Percentiles rank a stretch among this genome's conserved stretches.
Evolutionary conservation across 2,888 invertebrate species (phyloP).

Genomic region (Drosophila neotestacea): DNA sequence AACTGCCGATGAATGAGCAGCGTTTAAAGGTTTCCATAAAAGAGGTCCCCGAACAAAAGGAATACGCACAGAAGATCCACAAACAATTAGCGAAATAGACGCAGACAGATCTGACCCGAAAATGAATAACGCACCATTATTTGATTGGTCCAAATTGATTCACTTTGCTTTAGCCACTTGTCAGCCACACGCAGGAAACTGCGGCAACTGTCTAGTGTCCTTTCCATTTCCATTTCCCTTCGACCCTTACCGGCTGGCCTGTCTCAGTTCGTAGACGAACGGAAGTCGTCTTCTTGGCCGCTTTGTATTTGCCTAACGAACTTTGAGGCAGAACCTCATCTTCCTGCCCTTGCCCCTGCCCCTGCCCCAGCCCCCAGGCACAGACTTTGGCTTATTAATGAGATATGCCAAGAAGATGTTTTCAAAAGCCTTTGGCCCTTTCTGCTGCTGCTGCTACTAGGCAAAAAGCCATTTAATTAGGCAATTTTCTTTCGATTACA

Average conservation of each 20-base stretch:
- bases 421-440: neutral
- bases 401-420: slow-evolving; percentile 14
- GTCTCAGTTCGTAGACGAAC: slow-evolving; percentile 24
- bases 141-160: slow-evolving; percentile 59
- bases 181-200: slow-evolving; percentile 68
- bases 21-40: slow-evolving; percentile 40
- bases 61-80: slow-evolving; percentile 5
- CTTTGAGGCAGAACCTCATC: slow-evolving; percentile 26
- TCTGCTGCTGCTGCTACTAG: neutral
- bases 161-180: slow-evolving; percentile 59
- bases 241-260: slow-evolving; percentile 33
- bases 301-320: slow-evolving; percentile 61
- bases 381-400: slow-evolving; percentile 45
- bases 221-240: slow-evolving; percentile 13
- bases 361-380: neutral
- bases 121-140: slow-evolving; percentile 37
- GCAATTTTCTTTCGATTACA: slow-evolving; percentile 25
- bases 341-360: neutral
- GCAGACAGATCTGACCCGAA: slow-evolving; percentile 40
- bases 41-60: slow-evolving; percentile 14
- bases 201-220: slow-evolving; percentile 43
- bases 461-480: slow-evolving; percentile 53
- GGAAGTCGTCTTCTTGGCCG: slow-evolving; percentile 29
- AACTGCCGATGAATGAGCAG: slow-evolving; percentile 42
- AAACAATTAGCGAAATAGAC: slow-evolving; percentile 49